Conservation (phyloP, 2,797 vertebrate species). For the Pelobates cultripes region DNA sequence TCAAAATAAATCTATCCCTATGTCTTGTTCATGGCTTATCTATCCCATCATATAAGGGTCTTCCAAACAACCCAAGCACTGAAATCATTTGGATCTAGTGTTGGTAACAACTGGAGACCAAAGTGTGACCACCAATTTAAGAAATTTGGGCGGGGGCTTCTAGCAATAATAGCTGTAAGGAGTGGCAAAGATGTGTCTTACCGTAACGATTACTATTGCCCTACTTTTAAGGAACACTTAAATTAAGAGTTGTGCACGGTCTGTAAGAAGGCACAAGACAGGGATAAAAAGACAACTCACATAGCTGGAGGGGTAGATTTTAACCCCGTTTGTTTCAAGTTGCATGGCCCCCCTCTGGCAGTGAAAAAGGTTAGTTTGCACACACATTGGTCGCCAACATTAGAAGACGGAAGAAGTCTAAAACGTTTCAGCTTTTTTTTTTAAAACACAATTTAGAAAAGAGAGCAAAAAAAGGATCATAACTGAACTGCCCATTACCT, state of each 20-base stretch:
- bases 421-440: neutral
- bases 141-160: neutral
- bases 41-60: constrained; percentile 1
- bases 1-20: neutral
- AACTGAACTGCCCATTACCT: neutral
- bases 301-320: neutral
- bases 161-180: neutral
- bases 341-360: constrained; percentile 18
- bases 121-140: too few relatives aligned
- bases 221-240: constrained; percentile 41
- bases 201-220: neutral
- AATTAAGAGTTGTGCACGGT: constrained; percentile 21
- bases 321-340: constrained; percentile 6
- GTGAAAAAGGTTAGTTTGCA: constrained; percentile 7
- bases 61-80: neutral
- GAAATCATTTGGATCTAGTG: neutral
- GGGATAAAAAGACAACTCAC: constrained; percentile 15
- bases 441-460: neutral
- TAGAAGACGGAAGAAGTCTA: neutral
- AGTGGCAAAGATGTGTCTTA: neutral
- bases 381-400: neutral
- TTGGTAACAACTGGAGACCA: neutral
- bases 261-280: constrained; percentile 31
- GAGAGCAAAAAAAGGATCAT: neutral
- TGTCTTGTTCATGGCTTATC: neutral